Conservation (phyloP, 2,888 invertebrate species). For the Leptopilina drosophilae region DNA sequence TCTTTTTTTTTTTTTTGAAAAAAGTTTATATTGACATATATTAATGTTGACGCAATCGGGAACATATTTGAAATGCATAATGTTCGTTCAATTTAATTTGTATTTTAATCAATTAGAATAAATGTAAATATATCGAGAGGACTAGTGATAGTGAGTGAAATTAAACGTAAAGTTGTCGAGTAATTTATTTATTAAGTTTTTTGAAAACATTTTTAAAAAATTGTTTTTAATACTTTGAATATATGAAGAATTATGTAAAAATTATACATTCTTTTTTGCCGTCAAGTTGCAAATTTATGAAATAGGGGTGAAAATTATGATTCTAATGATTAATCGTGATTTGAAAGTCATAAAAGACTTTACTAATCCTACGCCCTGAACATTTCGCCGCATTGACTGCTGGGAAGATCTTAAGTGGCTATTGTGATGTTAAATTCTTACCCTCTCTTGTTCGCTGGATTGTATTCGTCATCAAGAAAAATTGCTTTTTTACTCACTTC, state of each 20-base stretch:
- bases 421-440: constrained; percentile 70
- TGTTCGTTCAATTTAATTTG: too few relatives aligned
- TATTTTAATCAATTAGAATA: too few relatives aligned
- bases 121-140: too few relatives aligned
- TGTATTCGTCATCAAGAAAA: constrained; percentile 3
- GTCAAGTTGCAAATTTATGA: background rate
- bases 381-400: constrained; percentile 33
- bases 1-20: background rate
- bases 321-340: constrained; percentile 70
- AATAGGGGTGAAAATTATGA: background rate
- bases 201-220: too few relatives aligned
- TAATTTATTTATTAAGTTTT: too few relatives aligned
- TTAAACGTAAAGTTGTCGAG: too few relatives aligned
- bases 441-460: background rate
- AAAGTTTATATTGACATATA: background rate
- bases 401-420: constrained; percentile 22
- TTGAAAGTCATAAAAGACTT: constrained; percentile 70
- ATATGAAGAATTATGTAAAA: too few relatives aligned
- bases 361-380: constrained; percentile 16
- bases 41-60: too few relatives aligned
- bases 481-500: constrained; percentile 35
- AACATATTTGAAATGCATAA: too few relatives aligned
- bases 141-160: too few relatives aligned
- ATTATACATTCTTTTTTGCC: too few relatives aligned
- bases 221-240: too few relatives aligned